Evolutionary conservation across 2,113 vertebrate genomes (phyloP).

Genomic region (Amblyopsis rosae): DNA sequence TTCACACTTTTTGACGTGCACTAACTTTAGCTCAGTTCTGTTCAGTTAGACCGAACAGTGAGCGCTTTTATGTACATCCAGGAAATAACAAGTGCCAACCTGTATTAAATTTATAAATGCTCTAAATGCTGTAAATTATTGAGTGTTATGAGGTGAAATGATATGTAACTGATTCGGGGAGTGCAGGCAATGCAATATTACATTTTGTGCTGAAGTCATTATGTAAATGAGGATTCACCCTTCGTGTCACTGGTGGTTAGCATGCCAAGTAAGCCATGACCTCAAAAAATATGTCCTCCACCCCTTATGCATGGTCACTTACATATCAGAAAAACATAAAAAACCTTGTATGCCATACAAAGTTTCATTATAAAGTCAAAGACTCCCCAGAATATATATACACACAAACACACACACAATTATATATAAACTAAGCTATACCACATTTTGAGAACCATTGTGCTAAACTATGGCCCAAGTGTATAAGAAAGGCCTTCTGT

Average conservation of each 20-base stretch:
- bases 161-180: constrained; percentile 46
- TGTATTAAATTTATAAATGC: background rate
- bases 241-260: constrained; percentile 26
- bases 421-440: too few relatives aligned
- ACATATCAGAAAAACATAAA: too few relatives aligned
- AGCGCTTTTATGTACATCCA: background rate
- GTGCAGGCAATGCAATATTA: constrained; percentile 48
- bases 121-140: background rate
- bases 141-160: background rate
- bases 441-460: too few relatives aligned
- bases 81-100: background rate
- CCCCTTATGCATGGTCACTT: too few relatives aligned
- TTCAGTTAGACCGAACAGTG: background rate
- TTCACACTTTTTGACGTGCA: background rate
- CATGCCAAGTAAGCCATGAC: constrained; percentile 1
- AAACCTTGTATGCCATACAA: too few relatives aligned
- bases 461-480: background rate
- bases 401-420: too few relatives aligned
- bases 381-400: too few relatives aligned
- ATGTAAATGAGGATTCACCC: constrained; percentile 45
- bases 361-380: too few relatives aligned
- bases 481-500: constrained; percentile 3
- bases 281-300: too few relatives aligned
- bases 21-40: constrained; percentile 15
- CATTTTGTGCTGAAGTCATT: constrained; percentile 43